Percentiles rank a stretch among this genome's conserved stretches.
phyloP scores from a whole-genome alignment of 2,888 invertebrate species.

The Charanyca ferruginea region DNA sequence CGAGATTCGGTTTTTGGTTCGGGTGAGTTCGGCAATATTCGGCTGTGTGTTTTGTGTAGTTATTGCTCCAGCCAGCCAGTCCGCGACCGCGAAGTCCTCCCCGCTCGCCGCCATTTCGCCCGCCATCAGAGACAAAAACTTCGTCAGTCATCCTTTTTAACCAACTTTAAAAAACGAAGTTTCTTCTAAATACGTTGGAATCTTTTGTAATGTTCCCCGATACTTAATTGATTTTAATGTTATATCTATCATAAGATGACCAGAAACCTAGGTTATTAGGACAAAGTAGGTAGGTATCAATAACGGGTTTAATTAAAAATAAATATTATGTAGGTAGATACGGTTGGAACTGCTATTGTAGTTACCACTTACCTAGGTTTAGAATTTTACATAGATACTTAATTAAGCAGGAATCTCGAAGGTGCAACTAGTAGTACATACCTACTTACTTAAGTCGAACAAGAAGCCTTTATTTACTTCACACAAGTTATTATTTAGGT shows the following conservation, averaged over 20 bases:
- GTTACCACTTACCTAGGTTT: not conserved
- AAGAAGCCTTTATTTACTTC: too few relatives aligned
- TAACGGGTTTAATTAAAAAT: too few relatives aligned
- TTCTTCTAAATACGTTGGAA: not conserved
- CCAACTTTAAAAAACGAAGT: not conserved
- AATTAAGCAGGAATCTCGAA: too few relatives aligned
- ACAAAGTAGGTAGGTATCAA: too few relatives aligned
- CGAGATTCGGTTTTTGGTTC: slow-evolving; percentile 85
- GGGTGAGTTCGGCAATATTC: slow-evolving; percentile 79
- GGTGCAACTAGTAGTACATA: too few relatives aligned
- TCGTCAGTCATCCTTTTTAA: slow-evolving; percentile 32
- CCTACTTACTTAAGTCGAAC: too few relatives aligned
- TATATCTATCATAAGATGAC: not conserved
- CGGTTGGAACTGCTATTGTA: too few relatives aligned
- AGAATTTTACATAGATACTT: too few relatives aligned
- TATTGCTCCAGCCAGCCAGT: slow-evolving; percentile 70
- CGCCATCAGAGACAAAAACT: slow-evolving; percentile 35
- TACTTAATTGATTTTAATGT: not conserved
- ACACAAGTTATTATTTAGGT: too few relatives aligned
- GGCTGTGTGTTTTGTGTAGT: slow-evolving; percentile 81
- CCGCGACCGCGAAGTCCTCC: slow-evolving; percentile 43
- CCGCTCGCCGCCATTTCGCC: slow-evolving; percentile 18
- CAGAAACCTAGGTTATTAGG: too few relatives aligned
- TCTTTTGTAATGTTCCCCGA: not conserved
- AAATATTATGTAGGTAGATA: not conserved